These are phyloP conservation scores for Lochmaea crataegi DNA, from an alignment of 2,888 invertebrate species.

Conservation along the genomic window DNA sequence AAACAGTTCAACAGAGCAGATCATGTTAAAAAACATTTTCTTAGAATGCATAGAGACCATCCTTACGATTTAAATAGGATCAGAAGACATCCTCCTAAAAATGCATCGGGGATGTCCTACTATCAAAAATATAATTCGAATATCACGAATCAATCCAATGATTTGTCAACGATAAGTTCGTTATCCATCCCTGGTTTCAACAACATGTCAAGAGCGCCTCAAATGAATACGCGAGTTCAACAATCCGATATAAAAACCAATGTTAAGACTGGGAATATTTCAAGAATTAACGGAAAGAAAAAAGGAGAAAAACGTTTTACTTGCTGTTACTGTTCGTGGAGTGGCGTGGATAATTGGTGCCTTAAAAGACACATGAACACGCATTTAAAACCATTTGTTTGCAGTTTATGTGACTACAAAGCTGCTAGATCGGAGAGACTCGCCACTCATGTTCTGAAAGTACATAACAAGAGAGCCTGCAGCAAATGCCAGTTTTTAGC, in stretches of 20 bases:
- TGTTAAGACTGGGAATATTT: slow-evolving; percentile 48
- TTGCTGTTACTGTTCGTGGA: slow-evolving; percentile 93
- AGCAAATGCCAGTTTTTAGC: slow-evolving; percentile 89
- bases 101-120: slow-evolving; percentile 68
- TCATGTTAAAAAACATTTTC: slow-evolving; percentile 93
- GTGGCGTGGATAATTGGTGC: slow-evolving; percentile 94
- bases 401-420: slow-evolving; percentile 92
- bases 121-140: slow-evolving; percentile 64
- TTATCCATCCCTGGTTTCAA: slow-evolving; percentile 61
- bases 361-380: slow-evolving; percentile 92
- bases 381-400: slow-evolving; percentile 91
- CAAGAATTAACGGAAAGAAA: slow-evolving; percentile 60
- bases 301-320: slow-evolving; percentile 68
- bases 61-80: slow-evolving; percentile 88
- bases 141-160: slow-evolving; percentile 54
- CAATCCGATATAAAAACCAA: slow-evolving; percentile 54
- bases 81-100: slow-evolving; percentile 73
- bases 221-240: slow-evolving; percentile 49
- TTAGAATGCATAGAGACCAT: slow-evolving; percentile 91
- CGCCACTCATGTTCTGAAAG: slow-evolving; percentile 90
- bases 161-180: slow-evolving; percentile 53
- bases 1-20: slow-evolving; percentile 95
- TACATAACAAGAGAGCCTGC: slow-evolving; percentile 91
- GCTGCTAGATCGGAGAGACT: slow-evolving; percentile 91
- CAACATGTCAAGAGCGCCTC: slow-evolving; percentile 53